Evolutionary conservation across 2,888 invertebrate genomes (phyloP), one percentile per base, ranked within the genome.

Genomic region (Sphaerophoria rueppellii): DNA sequence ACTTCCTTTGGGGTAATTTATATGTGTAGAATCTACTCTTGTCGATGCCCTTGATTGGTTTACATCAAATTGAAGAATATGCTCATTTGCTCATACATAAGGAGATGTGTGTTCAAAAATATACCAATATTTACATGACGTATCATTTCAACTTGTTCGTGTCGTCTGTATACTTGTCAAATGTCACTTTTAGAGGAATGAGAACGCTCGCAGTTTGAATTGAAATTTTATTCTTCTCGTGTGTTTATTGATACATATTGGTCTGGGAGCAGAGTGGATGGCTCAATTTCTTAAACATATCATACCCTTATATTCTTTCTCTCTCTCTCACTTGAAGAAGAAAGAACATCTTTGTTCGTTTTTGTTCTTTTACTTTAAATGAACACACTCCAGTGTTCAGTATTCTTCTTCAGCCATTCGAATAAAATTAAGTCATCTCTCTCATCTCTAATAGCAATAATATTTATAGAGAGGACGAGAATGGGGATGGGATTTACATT

Each of bases 131-230:
- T 40, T 34, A 40, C 40, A 58, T 72, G n/a, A n/a, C n/a, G 67
- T 60, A 46, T 12, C 67, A 60, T 60, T 43, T 12, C 35, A 37
- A 48, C 46, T 35, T 70, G 71, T 50, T 50, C 73, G 58, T 60
- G 24, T 24, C 24, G 24, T 24, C 24, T 24, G 24, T 24, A 24
- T 24, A 24, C 74, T 82, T 82, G 78, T 74, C 78, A 82, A 82
- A 78, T 82, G 82, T 82, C 82, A 82, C 70, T 82, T 78, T 24
- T 78, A 78, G 70, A 43, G 60, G 78, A 82, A 74, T 54, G 65
- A 58, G 70, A 48, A 32, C 6, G 11, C 60, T 74, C 78, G 70
- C 43, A 24, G 52, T n/a, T 11, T 43, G 32, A n/a, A 35, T 57
- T 61, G 61, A 73, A 69, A 37, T 60, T 74, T 63, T 72, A 78